Evolutionary conservation across 2,113 vertebrate species (phyloP).

Genomic region (Urocitellus parryii): DNA sequence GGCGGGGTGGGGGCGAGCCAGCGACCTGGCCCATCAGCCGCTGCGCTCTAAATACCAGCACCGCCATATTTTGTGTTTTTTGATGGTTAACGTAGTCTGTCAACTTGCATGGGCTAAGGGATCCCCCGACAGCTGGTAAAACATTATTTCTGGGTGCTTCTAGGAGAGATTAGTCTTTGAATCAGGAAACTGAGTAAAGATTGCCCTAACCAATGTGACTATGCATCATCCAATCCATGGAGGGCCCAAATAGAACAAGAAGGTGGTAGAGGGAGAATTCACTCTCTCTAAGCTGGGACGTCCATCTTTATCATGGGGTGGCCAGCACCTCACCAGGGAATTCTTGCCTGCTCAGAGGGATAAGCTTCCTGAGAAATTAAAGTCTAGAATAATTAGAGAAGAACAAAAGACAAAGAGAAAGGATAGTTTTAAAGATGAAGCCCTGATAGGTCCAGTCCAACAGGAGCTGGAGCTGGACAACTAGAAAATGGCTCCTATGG

Average conservation of each 20-base stretch:
- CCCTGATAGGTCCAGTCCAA: too few species aligned
- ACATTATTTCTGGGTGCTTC: not conserved
- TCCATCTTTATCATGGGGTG: not conserved
- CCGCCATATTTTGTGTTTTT: slow-evolving; percentile 73
- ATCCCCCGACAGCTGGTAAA: not conserved
- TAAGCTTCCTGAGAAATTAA: too few species aligned
- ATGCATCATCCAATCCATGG: not conserved
- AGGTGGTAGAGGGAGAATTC: not conserved
- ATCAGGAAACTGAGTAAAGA: not conserved
- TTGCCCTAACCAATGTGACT: not conserved
- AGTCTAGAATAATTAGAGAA: too few species aligned
- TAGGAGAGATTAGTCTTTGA: not conserved
- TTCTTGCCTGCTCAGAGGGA: too few species aligned
- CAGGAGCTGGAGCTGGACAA: too few species aligned
- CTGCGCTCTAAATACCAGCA: slow-evolving; percentile 88
- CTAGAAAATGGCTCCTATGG: too few species aligned
- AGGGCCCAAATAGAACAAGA: not conserved
- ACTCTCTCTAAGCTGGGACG: not conserved
- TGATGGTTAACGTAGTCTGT: not conserved
- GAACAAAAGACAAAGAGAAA: too few species aligned
- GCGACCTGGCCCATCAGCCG: slow-evolving; percentile 51
- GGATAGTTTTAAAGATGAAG: too few species aligned
- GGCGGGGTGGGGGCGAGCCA: not conserved
- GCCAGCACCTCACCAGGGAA: too few species aligned
- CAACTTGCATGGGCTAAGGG: not conserved